phyloP scores from a whole-genome alignment of 2,888 invertebrate species.

The Eurytoma adleriae region DNA sequence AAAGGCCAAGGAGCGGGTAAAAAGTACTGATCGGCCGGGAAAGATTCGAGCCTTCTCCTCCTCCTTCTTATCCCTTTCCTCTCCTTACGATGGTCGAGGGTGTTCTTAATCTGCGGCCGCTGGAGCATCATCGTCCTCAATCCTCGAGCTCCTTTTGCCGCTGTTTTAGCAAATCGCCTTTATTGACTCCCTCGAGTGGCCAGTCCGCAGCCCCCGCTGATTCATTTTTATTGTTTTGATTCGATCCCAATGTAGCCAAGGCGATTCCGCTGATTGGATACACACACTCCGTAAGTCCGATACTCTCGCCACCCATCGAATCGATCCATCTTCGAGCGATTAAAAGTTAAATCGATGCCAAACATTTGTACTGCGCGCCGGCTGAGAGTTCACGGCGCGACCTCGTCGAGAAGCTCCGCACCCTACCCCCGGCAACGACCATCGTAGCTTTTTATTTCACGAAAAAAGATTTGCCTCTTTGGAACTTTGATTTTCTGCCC shows the following conservation, averaged over 20 bases:
- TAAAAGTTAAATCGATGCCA: too few relatives aligned
- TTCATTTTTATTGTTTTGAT: slow-evolving; percentile 33
- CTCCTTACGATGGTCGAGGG: not conserved
- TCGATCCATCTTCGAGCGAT: too few relatives aligned
- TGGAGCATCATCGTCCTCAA: slow-evolving; percentile 22
- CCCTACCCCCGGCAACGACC: too few relatives aligned
- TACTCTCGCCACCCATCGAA: too few relatives aligned
- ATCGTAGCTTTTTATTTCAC: too few relatives aligned
- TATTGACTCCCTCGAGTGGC: not conserved
- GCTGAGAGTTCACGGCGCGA: too few relatives aligned
- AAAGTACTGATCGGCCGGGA: slow-evolving; percentile 1
- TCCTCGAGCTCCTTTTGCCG: slow-evolving; percentile 9
- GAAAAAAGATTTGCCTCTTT: too few relatives aligned
- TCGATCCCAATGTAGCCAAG: not conserved
- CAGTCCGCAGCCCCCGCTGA: not conserved
- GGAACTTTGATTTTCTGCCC: not conserved
- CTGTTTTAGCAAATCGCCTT: slow-evolving; percentile 1
- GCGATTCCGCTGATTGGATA: slow-evolving; percentile 7
- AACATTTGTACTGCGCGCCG: too few relatives aligned
- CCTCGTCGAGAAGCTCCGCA: too few relatives aligned
- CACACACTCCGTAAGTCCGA: too few relatives aligned
- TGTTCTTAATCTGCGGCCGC: slow-evolving; percentile 28
- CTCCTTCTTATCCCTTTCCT: too few relatives aligned
- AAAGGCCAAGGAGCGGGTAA: not conserved
- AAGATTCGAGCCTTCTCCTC: not conserved